These are phyloP conservation scores for Cavia aperea DNA, from an alignment of 2,113 vertebrate genomes.

Conservation along the genomic window DNA sequence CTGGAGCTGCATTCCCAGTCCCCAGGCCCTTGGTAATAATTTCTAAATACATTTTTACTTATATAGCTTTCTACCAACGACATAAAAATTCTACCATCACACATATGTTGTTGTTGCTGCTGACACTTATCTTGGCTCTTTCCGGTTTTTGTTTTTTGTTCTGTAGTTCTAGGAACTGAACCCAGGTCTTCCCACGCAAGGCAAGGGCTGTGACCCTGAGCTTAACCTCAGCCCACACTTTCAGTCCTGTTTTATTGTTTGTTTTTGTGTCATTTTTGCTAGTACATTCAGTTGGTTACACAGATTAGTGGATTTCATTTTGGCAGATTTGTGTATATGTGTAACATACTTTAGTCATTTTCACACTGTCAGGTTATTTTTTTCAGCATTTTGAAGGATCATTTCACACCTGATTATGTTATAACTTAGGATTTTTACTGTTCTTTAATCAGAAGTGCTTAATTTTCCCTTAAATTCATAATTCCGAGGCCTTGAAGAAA, in stretches of 20 bases:
- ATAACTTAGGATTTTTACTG: constrained; percentile 18
- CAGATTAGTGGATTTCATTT: background rate
- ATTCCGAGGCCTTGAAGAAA: background rate
- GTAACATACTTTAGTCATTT: background rate
- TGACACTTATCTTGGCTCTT: background rate
- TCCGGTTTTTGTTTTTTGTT: background rate
- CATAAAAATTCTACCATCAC: background rate
- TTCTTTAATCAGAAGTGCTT: constrained; percentile 18
- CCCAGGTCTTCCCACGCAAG: background rate
- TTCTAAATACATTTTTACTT: constrained; percentile 1
- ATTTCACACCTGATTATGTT: background rate
- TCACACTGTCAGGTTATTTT: background rate
- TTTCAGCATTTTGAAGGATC: background rate
- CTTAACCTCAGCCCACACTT: background rate
- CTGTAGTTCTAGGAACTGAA: background rate
- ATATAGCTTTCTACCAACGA: background rate
- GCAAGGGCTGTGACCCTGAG: background rate
- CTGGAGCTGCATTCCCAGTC: background rate
- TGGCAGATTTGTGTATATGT: no score
- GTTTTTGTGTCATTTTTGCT: background rate
- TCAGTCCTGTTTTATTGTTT: background rate
- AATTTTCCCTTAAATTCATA: background rate
- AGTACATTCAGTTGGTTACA: background rate
- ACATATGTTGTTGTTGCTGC: background rate
- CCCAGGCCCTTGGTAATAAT: background rate